Evolutionary conservation across 2,888 invertebrate species (phyloP).

Genomic region (Noctua comes): DNA sequence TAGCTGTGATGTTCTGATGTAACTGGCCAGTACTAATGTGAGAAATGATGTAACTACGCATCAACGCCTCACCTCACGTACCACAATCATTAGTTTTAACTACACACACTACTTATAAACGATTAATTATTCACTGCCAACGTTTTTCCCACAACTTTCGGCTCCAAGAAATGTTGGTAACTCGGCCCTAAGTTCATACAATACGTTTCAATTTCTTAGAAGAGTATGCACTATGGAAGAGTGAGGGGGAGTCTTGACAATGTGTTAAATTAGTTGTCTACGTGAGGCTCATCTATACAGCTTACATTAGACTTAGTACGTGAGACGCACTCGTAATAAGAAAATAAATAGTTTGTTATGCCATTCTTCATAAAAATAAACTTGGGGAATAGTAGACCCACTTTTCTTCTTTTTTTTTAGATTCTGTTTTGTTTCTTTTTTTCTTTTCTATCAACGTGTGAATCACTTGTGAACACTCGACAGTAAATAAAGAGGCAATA

Average conservation of each 20-base stretch:
- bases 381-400: conserved; percentile 20
- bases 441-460: conserved; percentile 4
- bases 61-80: conserved; percentile 41
- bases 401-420: conserved; percentile 6
- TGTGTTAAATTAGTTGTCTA: conserved; percentile 83
- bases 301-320: conserved; percentile 69
- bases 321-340: conserved; percentile 66
- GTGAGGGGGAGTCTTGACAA: conserved; percentile 74
- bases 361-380: conserved; percentile 39
- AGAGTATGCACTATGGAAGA: conserved; percentile 67
- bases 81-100: conserved; percentile 52
- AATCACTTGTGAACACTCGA: not conserved
- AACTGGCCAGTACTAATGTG: conserved; percentile 1
- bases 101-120: conserved; percentile 43
- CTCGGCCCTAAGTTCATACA: conserved; percentile 49
- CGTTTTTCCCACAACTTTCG: conserved; percentile 49
- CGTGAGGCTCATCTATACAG: conserved; percentile 81
- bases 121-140: conserved; percentile 53
- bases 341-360: conserved; percentile 61
- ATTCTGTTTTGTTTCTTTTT: not conserved
- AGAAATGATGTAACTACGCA: conserved; percentile 30
- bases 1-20: not conserved
- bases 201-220: conserved; percentile 77
- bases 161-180: conserved; percentile 47
- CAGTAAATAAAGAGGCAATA: conserved; percentile 16